Conservation (phyloP, 1,140 invertebrate species). For the Druon quercuslanigerum region DNA sequence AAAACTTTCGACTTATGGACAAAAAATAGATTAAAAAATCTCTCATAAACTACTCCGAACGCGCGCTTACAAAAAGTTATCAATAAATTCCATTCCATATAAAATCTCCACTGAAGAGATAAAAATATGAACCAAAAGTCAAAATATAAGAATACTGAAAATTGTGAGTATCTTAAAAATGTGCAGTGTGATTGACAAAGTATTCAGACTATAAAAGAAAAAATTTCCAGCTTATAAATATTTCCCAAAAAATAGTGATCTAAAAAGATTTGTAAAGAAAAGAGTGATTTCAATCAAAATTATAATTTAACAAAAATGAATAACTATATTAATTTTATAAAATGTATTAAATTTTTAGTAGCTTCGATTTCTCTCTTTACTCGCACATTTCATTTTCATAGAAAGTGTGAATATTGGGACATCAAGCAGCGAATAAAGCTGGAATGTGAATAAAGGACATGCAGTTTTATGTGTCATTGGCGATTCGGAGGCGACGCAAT, state of each 20-base stretch:
- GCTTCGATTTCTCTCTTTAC: neutral
- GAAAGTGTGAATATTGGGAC: constrained; percentile 6
- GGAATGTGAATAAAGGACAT: constrained; percentile 10
- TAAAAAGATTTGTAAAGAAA: too few species aligned
- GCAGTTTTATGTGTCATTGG: constrained; percentile 27
- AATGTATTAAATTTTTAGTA: too few species aligned
- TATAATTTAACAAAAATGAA: too few species aligned
- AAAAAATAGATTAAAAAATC: neutral
- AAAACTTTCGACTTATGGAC: constrained; percentile 28
- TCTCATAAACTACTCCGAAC: neutral
- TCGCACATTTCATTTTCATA: neutral
- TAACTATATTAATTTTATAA: too few species aligned
- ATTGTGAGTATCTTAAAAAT: neutral
- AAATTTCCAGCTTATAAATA: too few species aligned
- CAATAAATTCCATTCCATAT: neutral
- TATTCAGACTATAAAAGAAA: too few species aligned
- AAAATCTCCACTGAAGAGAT: neutral
- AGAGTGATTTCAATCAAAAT: too few species aligned
- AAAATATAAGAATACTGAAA: neutral
- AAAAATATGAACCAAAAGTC: neutral
- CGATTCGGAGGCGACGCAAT: constrained; percentile 2
- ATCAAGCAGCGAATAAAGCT: constrained; percentile 5
- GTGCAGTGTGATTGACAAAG: neutral
- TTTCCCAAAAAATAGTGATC: too few species aligned
- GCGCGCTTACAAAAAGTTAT: neutral